These are phyloP conservation scores for Meles meles DNA, from an alignment of 2,113 vertebrate genomes.

Conservation along the genomic window DNA sequence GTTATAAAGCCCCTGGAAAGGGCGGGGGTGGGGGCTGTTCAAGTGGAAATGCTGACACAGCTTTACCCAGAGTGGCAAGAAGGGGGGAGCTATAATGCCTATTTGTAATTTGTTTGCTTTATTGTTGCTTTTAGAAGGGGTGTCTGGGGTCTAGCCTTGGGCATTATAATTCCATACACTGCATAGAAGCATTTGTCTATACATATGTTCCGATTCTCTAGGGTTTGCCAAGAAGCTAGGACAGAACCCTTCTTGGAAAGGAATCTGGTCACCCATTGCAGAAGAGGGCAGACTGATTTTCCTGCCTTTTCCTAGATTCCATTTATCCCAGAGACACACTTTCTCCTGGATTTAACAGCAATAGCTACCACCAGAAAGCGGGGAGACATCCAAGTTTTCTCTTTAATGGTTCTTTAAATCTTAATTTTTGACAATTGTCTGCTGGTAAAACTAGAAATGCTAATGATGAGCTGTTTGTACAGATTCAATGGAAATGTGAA, in stretches of 20 bases:
- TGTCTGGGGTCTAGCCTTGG: conserved; percentile 78
- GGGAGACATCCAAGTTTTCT: conserved; percentile 69
- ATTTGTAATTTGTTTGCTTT: conserved; percentile 81
- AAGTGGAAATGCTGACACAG: conserved; percentile 77
- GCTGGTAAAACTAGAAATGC: conserved; percentile 82
- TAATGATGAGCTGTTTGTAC: conserved; percentile 75
- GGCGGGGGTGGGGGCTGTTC: neutral
- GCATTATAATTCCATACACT: conserved; percentile 63
- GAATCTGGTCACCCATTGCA: conserved; percentile 71
- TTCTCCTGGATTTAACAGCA: conserved; percentile 39
- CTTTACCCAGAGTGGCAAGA: conserved; percentile 64
- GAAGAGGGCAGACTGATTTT: conserved; percentile 79
- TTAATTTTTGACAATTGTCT: conserved; percentile 83
- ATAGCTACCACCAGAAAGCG: neutral
- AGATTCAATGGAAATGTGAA: conserved; percentile 72
- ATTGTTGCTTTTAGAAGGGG: conserved; percentile 82
- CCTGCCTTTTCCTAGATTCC: conserved; percentile 77
- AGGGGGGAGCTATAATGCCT: conserved; percentile 47
- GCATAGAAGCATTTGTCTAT: conserved; percentile 82
- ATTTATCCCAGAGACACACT: conserved; percentile 72
- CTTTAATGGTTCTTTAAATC: conserved; percentile 83
- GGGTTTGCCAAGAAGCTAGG: conserved; percentile 75
- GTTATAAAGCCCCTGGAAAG: conserved; percentile 76
- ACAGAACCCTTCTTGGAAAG: conserved; percentile 68
- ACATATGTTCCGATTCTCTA: conserved; percentile 77